Evolutionary conservation across 2,888 invertebrate species (phyloP), one percentile per base, ranked within the genome.

Genomic region (Blastobasis adustella): DNA sequence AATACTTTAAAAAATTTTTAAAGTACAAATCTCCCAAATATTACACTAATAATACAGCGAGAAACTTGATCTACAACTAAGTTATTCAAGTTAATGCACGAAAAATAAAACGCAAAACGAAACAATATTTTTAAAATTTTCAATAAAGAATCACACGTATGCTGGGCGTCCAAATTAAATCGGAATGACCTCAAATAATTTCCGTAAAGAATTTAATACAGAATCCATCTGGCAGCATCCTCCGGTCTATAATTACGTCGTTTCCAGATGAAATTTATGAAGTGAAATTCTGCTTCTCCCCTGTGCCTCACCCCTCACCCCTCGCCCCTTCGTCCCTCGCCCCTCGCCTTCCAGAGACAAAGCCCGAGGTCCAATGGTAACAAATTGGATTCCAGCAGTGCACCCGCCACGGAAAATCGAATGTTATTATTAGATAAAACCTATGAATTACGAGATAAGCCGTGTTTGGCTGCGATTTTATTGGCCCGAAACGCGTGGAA

Each of bases 311-410:
- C 10, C 43, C 43, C 41, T 41, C 47, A 10, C 10, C 43, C 43
- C 10, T 6, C 10, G 0, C 8, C 45, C 10, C 6, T 38, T 47
- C 47, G 10, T 10, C 37, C 10, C 45, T 7, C 23, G 37, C n/a
- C 37, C n/a, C 42, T 42, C 47, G 8, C 39, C 5, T n/a, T 45
- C 50, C 44, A 48, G 59, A 61, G 67, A 70, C 71, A 71, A 71
- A 71, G 64, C 54, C 60, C 46, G 60, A 51, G 51, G 63, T 61
- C 62, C 67, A 65, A 61, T 63, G 66, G 60, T 66, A 66, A 60
- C 67, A 79, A 80, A 81, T 80, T 79, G 71, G 71, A 81, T 81
- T 79, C 69, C 68, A 56, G 53, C 48, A 61, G 60, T 74, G 69
- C 69, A 74, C 60, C 63, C 59, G 68, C 68, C 69, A 67, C 59